Percentiles rank a stretch among this genome's conserved stretches.
Evolutionary conservation across 2,113 vertebrate species (phyloP).

Genomic region (Tychaedon coryphoeus): DNA sequence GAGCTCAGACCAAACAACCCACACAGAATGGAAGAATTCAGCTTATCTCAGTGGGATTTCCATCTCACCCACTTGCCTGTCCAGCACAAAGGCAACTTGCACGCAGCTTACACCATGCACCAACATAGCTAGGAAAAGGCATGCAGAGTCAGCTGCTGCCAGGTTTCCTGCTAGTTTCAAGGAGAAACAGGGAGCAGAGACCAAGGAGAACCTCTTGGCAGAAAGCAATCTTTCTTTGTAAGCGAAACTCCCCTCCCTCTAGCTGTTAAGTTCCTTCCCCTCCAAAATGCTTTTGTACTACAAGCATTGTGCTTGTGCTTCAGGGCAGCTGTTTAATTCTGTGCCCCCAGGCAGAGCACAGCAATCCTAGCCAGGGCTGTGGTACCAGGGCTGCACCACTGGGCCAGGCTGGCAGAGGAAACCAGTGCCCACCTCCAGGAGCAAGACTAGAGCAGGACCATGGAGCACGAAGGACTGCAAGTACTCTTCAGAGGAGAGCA

Average conservation of each 20-base stretch:
- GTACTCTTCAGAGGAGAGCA: neutral
- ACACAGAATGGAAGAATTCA: neutral
- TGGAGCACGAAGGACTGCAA: neutral
- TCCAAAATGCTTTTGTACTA: neutral
- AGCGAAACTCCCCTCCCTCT: neutral
- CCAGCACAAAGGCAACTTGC: neutral
- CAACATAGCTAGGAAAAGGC: neutral
- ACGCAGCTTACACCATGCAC: neutral
- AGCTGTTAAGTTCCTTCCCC: neutral
- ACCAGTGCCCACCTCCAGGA: neutral
- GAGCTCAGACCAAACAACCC: neutral
- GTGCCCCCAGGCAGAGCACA: neutral
- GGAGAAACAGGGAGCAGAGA: neutral
- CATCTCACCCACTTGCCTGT: neutral
- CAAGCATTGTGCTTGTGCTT: rapidly evolving
- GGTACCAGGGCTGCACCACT: neutral
- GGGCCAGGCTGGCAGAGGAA: neutral
- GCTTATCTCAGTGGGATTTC: neutral
- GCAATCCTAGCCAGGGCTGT: neutral
- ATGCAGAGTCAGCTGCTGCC: neutral
- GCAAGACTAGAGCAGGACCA: neutral
- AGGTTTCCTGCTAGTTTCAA: neutral
- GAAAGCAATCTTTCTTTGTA: neutral
- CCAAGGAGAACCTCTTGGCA: neutral
- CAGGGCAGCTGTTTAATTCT: neutral